phyloP scores from a whole-genome alignment of 2,113 vertebrate species.

The Sinosuthora webbiana region DNA sequence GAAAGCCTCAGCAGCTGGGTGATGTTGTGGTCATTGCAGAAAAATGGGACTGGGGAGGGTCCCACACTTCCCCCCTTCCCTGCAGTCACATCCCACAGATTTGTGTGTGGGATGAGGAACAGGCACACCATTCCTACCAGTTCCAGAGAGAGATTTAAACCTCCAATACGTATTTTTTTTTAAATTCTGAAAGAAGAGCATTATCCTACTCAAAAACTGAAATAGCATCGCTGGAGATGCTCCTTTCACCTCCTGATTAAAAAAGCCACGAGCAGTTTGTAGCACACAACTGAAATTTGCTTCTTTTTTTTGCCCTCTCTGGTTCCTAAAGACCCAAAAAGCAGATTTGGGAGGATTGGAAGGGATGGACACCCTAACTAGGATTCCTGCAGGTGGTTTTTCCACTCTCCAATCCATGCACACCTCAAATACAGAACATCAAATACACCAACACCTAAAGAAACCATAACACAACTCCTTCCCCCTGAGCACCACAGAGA shows the following conservation, averaged over 20 bases:
- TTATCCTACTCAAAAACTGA: background rate
- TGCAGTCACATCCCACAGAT: background rate
- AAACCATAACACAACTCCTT: background rate
- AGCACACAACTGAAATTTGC: background rate
- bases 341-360: background rate
- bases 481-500: background rate
- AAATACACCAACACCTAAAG: background rate
- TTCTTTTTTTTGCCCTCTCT: background rate
- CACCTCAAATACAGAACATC: background rate
- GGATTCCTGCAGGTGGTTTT: background rate
- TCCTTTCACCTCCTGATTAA: background rate
- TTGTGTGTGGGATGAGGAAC: background rate
- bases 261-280: background rate
- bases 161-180: background rate
- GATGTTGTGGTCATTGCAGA: background rate
- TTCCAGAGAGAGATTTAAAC: background rate
- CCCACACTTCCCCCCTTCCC: background rate
- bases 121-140: background rate
- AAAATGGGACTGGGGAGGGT: background rate
- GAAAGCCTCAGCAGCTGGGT: background rate
- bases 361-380: fast-evolving
- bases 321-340: background rate
- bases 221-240: background rate
- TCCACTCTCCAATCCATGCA: background rate
- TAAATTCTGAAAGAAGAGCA: background rate